A percentile compares a stretch with the other conserved stretches of the same genome.
Conservation (phyloP, 2,888 invertebrate genomes). For the Pseudolycoriella hygida region DNA sequence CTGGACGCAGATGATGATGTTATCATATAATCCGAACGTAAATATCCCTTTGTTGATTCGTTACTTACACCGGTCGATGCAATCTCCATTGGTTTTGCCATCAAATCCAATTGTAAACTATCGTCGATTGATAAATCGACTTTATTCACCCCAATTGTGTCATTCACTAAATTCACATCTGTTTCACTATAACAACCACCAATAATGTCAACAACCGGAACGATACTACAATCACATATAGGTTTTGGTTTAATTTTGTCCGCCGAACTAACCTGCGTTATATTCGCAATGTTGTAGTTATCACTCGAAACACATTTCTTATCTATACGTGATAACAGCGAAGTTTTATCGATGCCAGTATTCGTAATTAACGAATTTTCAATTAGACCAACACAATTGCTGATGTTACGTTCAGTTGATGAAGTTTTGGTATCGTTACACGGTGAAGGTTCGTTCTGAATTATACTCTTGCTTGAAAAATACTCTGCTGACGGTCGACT, state of each 20-base stretch:
- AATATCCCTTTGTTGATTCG: constrained; percentile 20
- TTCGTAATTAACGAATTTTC: background rate
- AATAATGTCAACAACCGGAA: constrained; percentile 11
- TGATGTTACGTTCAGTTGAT: background rate
- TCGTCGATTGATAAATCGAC: background rate
- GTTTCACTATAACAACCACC: constrained; percentile 7
- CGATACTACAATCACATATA: background rate
- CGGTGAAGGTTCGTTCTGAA: background rate
- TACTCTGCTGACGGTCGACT: background rate
- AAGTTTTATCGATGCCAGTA: background rate
- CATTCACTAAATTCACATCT: constrained; percentile 4
- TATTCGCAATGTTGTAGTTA: background rate
- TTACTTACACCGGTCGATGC: constrained; percentile 15
- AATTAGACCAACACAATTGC: background rate
- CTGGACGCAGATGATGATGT: constrained; percentile 35
- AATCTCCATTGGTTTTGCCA: constrained; percentile 10
- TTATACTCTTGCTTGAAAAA: background rate
- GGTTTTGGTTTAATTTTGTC: background rate
- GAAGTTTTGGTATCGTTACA: background rate
- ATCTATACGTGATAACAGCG: background rate
- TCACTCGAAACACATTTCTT: background rate
- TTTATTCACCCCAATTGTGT: background rate
- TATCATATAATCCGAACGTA: constrained; percentile 36
- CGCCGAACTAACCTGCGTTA: background rate
- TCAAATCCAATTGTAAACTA: background rate